Evolutionary conservation across 2,113 vertebrate species (phyloP), one percentile per base, ranked within the genome.

Genomic region (Rhinopomastus cyanomelas): DNA sequence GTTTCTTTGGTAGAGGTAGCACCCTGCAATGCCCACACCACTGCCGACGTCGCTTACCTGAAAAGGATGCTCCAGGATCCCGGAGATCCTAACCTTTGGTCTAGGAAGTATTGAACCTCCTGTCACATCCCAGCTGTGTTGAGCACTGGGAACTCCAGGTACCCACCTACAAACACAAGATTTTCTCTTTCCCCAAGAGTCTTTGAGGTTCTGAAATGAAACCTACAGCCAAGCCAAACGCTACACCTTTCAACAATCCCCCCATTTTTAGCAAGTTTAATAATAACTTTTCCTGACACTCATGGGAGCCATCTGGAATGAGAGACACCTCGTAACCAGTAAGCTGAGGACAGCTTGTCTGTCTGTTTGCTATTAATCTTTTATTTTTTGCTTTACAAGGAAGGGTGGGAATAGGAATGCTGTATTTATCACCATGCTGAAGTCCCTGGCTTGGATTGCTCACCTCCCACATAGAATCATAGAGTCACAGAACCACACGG

Each of bases 321-420:
- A 67, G 42, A 90, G 62, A 37, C 59, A 80, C 73, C 81, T 88
- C 23, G 0, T 65, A 48, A 68, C 20, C 57, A 73, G 64, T 56
- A 76, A 77, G 37, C 57, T 27, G 65, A 30, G 13, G 53, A 18
- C 29, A 72, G 53, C 66, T 44, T 75, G 57, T 4, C 18, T 17
- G 36, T 61, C 92, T 89, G 90, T 73, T 95, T 76, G 71, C 64
- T 8, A 61, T 95, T 59, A 94, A 66, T 51, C 32, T 51, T 46
- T 44, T 48, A 20, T 36, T 53, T 22, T 79, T 52, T 36, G 44
- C 53, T 92, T 87, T 79, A 66, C 30, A 9, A 13, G 82, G 88
- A 76, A 85, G 92, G 93, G 95, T 66, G 93, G 92, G 67, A 92
- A 46, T 59, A 61, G 88, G 92, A 95, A 94, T 68, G 85, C 3